A percentile compares a stretch with the other conserved stretches of the same genome.
Conservation (phyloP, 2,888 invertebrate genomes). For the Eledone cirrhosa region DNA sequence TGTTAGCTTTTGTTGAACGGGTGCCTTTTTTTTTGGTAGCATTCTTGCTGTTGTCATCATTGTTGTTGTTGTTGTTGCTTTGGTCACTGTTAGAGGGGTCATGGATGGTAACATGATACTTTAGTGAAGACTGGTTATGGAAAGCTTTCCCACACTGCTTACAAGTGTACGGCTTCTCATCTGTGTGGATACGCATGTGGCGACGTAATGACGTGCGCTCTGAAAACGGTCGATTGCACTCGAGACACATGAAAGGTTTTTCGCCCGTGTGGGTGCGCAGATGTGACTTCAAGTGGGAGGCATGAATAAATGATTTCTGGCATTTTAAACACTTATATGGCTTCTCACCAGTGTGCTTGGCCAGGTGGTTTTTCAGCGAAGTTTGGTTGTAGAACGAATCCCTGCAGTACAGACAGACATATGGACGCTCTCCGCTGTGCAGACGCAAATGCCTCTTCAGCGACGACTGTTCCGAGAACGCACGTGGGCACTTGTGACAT, state of each 20-base stretch:
- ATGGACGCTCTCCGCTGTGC: slow-evolving; percentile 26
- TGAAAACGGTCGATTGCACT: slow-evolving; percentile 22
- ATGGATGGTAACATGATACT: slow-evolving; percentile 1
- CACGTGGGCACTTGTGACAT: slow-evolving; percentile 18
- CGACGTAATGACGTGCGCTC: slow-evolving; percentile 24
- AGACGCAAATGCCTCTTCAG: slow-evolving; percentile 19
- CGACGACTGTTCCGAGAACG: slow-evolving; percentile 24
- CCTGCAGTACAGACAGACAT: slow-evolving; percentile 12
- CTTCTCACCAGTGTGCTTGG: slow-evolving; percentile 20
- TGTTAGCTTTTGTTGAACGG: neutral
- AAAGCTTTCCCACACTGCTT: slow-evolving; percentile 21
- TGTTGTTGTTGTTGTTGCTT: neutral
- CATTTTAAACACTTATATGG: slow-evolving; percentile 13
- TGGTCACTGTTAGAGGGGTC: neutral
- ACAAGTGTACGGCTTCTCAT: slow-evolving; percentile 8
- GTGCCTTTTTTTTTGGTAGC: neutral
- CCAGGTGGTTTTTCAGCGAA: slow-evolving; percentile 23
- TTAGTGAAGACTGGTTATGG: slow-evolving; percentile 18
- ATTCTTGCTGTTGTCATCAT: neutral
- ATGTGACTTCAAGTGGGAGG: slow-evolving; percentile 21
- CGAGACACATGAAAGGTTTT: slow-evolving; percentile 13
- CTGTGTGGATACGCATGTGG: slow-evolving; percentile 26
- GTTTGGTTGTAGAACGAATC: slow-evolving; percentile 13
- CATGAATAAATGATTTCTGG: slow-evolving; percentile 23
- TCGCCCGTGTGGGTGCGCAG: slow-evolving; percentile 24